Percentiles rank a stretch among this genome's conserved stretches.
Conservation (phyloP, 2,888 invertebrate species). For the Oligia fasciuncula region DNA sequence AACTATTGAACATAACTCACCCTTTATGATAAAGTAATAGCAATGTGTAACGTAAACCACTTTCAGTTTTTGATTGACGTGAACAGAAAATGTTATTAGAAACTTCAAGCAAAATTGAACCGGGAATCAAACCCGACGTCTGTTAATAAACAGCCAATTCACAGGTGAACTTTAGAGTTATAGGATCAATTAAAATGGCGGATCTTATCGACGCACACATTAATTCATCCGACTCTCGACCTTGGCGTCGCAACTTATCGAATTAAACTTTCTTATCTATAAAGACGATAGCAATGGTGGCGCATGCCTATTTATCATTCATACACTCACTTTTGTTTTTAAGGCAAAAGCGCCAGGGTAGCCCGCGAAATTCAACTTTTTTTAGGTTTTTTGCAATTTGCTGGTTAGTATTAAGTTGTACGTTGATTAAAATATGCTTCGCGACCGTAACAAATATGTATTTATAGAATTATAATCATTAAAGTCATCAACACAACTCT, state of each 20-base stretch:
- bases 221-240: conserved; percentile 57
- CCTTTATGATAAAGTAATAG: conserved; percentile 7
- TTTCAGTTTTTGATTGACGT: conserved; percentile 21
- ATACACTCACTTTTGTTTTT: neutral
- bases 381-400: too few species aligned
- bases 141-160: conserved; percentile 62
- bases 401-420: too few species aligned
- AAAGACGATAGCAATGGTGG: conserved; percentile 22
- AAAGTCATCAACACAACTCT: too few species aligned
- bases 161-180: conserved; percentile 65
- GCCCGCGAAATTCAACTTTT: too few species aligned
- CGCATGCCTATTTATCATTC: conserved; percentile 42
- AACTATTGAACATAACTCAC: conserved; percentile 2
- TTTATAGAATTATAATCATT: too few species aligned
- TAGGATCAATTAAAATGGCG: conserved; percentile 62
- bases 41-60: conserved; percentile 15
- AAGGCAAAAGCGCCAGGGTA: too few species aligned
- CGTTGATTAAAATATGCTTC: too few species aligned
- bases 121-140: conserved; percentile 28
- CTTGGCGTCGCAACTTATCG: conserved; percentile 58
- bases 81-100: conserved; percentile 27
- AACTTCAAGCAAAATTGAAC: conserved; percentile 45
- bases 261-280: conserved; percentile 66
- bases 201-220: conserved; percentile 64
- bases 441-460: too few species aligned